phyloP scores from a whole-genome alignment of 1,140 invertebrate species.

The Rhagoletis zephyria region DNA sequence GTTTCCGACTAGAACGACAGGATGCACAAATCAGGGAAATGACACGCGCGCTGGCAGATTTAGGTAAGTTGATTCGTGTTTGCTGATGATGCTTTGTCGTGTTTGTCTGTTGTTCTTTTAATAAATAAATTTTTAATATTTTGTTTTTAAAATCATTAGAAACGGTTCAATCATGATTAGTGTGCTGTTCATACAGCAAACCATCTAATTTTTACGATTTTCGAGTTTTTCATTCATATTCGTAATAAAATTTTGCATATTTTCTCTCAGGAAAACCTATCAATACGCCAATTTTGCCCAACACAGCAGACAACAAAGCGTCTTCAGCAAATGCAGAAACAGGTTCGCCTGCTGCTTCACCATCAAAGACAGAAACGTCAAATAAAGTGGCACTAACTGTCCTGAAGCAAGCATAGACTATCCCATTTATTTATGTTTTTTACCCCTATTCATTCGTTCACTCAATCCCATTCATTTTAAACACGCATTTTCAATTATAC shows the following conservation, averaged over 20 bases:
- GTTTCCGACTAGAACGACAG: conserved; percentile 82
- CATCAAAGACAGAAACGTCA: background rate
- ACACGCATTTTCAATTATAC: background rate
- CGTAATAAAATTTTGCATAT: background rate
- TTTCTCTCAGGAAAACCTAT: conserved; percentile 33
- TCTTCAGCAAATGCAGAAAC: conserved; percentile 5
- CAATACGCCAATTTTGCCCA: background rate
- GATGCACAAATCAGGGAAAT: conserved; percentile 84
- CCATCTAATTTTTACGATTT: no score
- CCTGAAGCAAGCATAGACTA: conserved; percentile 1
- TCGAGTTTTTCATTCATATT: background rate
- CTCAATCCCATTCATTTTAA: background rate
- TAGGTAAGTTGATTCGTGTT: conserved; percentile 69
- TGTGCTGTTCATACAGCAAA: no score
- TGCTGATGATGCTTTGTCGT: conserved; percentile 15
- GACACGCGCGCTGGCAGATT: conserved; percentile 76
- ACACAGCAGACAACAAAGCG: conserved; percentile 38
- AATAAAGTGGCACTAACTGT: background rate
- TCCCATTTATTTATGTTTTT: background rate
- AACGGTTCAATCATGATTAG: background rate
- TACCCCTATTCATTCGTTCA: background rate
- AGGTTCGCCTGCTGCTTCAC: background rate
- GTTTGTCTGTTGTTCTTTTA: background rate
- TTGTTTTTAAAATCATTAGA: background rate
- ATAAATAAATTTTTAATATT: background rate